Base-by-base conservation (phyloP, 1,140 invertebrate species). In the Cyrtorhinus lividipennis region DNA sequence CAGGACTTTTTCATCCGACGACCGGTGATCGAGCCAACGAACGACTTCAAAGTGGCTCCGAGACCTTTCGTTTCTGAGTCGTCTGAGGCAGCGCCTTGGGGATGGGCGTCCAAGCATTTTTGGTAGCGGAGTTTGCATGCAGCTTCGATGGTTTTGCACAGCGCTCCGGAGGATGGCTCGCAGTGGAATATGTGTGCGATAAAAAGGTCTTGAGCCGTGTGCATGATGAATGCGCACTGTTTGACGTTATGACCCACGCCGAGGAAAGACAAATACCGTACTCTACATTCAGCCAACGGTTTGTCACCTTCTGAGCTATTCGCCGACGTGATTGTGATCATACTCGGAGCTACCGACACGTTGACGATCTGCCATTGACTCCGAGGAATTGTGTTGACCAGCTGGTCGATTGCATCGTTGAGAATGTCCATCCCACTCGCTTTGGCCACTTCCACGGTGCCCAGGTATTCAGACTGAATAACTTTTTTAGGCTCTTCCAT, bases 401-500 rank as follows among this genome's bases (percentile, higher is more conserved):
- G 72, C 60, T 82, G 77, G 68, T 95, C 90, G 68, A 98, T 91
- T 26, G 94, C 93, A 64, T 87, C 83, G 75, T 98, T 98, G 13
- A 98, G 76, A 13, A 91, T 81, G 62, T 96, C 92, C 81, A 97
- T 95, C 56, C 92, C 93, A 53, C 84, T 84, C 1, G 95, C 88
- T 68, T 85, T 83, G 2, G 77, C 72, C 10, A 98, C 94, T 73
- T 87, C 83, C 64, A 83, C 83, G 56, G 81, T 83, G 65, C 92
- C 92, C 61, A 95, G 77, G 74, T 95, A 95, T 70, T 87, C 84
- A 63, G 92, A 91, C 62, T 85, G 80, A 18, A 96, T 79, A 20
- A 92, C 82, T 74, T 96, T 96, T 71, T 92, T 90, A 2, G 93
- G 93, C 76, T 97, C 95, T 73, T 97, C 94, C 90, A 97, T 97